phyloP scores from a whole-genome alignment of 2,797 vertebrate species.

The Diplodus sargus region DNA sequence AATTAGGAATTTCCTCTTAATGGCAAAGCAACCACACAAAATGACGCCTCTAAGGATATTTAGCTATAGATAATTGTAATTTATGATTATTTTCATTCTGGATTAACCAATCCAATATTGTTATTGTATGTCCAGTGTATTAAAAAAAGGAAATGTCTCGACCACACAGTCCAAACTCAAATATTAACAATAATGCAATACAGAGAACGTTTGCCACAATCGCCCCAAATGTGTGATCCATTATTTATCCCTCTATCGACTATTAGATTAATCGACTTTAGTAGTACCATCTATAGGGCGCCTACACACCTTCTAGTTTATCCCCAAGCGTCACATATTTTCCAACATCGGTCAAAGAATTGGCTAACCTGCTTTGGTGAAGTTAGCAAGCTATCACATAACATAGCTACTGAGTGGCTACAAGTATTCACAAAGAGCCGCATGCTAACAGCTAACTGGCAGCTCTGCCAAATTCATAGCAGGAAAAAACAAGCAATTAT shows the following conservation, averaged over 20 bases:
- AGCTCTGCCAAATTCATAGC: fast-evolving
- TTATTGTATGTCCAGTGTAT: no score
- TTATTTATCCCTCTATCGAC: neutral
- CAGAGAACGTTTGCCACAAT: neutral
- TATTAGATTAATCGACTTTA: neutral
- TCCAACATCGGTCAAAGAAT: neutral
- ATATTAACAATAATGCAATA: neutral
- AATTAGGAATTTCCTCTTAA: neutral
- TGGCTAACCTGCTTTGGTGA: neutral
- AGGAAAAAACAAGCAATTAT: fast-evolving
- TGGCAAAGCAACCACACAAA: no score
- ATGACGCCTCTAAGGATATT: neutral
- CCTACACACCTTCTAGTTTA: neutral
- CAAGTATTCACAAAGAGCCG: neutral
- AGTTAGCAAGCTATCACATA: conserved; percentile 23
- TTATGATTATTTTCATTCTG: neutral
- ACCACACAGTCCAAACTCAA: neutral
- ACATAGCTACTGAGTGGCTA: neutral
- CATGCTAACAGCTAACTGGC: fast-evolving
- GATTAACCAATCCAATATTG: neutral
- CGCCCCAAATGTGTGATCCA: neutral
- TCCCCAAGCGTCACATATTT: neutral
- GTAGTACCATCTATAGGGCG: no score
- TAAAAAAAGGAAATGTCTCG: neutral
- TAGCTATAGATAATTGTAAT: neutral